Evolutionary conservation across 2,113 vertebrate genomes (phyloP), one percentile per base, ranked within the genome.

Genomic region (Hemiprocne comata): DNA sequence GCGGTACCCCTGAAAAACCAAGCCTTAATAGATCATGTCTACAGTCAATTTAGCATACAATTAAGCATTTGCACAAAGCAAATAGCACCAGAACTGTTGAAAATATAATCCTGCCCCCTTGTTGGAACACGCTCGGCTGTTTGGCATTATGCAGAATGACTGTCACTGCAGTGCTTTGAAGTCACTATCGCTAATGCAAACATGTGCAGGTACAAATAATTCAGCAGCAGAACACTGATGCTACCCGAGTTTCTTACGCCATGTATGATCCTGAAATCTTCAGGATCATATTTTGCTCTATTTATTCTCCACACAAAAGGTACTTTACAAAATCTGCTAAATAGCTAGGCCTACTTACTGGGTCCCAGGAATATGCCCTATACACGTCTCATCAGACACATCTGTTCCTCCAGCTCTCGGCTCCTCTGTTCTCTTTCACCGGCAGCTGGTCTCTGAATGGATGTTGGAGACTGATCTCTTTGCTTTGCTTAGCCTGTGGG

Each of bases 251-350:
- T 95, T 87, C 89, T 96, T 93, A 95, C 1, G 34, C 71, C 60
- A 50, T 94, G 93, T 88, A 91, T 46, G 66, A 95, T 95, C 87
- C 94, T n/a, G 81, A 94, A 95, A 78, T 85, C 79, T 94, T 91
- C 78, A 91, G 91, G 82, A 96, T 96, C 91, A 34, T 87, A 77
- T 94, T 95, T 92, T 85, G 82, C 23, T 83, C 89, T 97, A 93
- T 97, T 96, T 96, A 95, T 94, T 94, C 83, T 81, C 38, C 73
- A 84, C 83, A 97, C 93, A 97, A 97, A 90, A 89, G 93, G 89
- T 80, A 72, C 67, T 95, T 95, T 93, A 74, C 85, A 88, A 95
- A 96, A 97, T 96, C 95, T 95, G 75, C 91, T 96, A 91, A 95
- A 97, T 80, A 95, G 90, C 91, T 94, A 85, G 94, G 71, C 89